phyloP scores from a whole-genome alignment of 2,113 vertebrate species.

The Agapornis roseicollis region DNA sequence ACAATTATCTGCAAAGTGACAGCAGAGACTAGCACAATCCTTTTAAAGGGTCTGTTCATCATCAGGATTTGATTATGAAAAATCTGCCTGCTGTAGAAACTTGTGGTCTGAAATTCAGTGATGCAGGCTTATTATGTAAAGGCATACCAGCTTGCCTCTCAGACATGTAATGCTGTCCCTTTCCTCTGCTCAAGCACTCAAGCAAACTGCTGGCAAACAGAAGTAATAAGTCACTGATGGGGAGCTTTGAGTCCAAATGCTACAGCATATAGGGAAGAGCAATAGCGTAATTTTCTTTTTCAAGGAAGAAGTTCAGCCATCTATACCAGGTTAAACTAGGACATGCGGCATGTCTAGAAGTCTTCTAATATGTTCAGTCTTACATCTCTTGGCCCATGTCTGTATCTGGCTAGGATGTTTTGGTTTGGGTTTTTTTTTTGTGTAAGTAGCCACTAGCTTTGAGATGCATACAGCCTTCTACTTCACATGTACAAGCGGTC shows the following conservation, averaged over 20 bases:
- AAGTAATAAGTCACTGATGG: background rate
- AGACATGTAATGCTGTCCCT: background rate
- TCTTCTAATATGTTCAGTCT: background rate
- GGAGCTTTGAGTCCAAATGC: background rate
- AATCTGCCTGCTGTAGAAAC: constrained; percentile 10
- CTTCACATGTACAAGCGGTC: accelerated
- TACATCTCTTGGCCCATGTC: background rate
- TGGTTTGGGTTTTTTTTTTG: background rate
- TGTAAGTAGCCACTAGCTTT: background rate
- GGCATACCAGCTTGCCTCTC: background rate
- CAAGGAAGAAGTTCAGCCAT: background rate
- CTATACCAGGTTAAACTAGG: background rate
- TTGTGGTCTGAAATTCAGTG: constrained; percentile 4
- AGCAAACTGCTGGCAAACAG: background rate
- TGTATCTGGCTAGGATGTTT: background rate
- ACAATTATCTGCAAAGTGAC: background rate
- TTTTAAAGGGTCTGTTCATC: constrained; percentile 24
- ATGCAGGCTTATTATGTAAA: background rate
- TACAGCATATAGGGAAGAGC: background rate
- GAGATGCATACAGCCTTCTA: background rate
- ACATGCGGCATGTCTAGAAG: background rate
- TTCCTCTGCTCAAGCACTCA: background rate
- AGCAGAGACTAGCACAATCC: background rate
- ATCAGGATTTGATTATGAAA: constrained; percentile 38
- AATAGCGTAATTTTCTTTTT: background rate